These are phyloP conservation scores for Strigops habroptila DNA, from an alignment of 2,113 vertebrate species.

Conservation along the genomic window DNA sequence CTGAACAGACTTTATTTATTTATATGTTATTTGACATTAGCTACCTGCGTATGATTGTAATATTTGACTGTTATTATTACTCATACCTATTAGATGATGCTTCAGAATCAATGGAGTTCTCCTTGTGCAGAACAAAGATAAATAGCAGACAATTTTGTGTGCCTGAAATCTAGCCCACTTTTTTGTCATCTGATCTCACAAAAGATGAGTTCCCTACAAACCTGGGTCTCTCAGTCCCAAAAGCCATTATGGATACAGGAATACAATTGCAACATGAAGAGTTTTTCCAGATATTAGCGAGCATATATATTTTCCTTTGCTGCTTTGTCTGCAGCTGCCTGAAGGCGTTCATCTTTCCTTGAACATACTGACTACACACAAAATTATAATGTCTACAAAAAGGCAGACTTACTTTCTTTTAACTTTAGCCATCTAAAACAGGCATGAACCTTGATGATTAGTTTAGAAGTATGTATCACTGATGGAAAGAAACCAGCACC, in stretches of 20 bases:
- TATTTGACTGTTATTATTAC: not conserved
- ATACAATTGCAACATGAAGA: not conserved
- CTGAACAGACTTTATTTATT: not conserved
- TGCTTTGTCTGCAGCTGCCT: slow-evolving; percentile 1
- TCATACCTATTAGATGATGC: not conserved
- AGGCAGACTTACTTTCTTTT: not conserved
- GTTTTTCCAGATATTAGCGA: not conserved
- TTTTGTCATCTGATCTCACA: not conserved
- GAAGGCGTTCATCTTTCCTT: not conserved
- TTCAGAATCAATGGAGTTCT: not conserved
- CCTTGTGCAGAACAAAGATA: not conserved
- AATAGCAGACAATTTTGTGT: not conserved
- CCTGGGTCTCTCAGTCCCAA: not conserved
- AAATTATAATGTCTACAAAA: not conserved
- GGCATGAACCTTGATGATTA: not conserved
- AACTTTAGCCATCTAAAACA: not conserved
- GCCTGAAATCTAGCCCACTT: not conserved
- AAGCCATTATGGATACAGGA: not conserved
- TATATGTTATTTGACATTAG: not conserved
- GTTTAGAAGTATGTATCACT: not conserved
- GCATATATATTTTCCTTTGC: not conserved
- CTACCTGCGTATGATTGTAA: not conserved
- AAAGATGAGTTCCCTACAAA: not conserved
- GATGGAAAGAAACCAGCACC: not conserved
- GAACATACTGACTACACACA: not conserved